Percentiles rank a stretch among this genome's conserved stretches.
These are phyloP conservation scores for Chelmon rostratus DNA, from an alignment of 2,797 vertebrate genomes.

Conservation along the genomic window DNA sequence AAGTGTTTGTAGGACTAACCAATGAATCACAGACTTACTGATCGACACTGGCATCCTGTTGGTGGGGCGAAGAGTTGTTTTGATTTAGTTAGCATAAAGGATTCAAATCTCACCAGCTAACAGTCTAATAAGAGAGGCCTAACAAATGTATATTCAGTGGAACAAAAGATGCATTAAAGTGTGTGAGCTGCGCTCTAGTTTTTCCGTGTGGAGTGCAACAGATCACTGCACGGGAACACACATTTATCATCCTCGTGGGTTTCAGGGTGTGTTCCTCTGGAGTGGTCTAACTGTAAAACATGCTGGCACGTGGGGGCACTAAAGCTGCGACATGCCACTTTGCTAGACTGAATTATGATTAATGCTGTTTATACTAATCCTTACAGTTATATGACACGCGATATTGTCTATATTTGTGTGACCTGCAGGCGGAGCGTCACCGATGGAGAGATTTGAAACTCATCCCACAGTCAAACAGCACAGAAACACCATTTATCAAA, in stretches of 20 bases:
- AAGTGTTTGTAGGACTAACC: not conserved
- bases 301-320: constrained; percentile 10
- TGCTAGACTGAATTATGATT: constrained; percentile 44
- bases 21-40: too few relatives aligned
- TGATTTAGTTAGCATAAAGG: not conserved
- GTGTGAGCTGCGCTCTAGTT: not conserved
- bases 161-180: not conserved
- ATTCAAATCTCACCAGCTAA: not conserved
- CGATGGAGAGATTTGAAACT: constrained; percentile 53
- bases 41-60: not conserved
- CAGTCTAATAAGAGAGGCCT: not conserved
- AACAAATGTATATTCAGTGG: not conserved
- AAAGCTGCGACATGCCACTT: not conserved
- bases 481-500: constrained; percentile 37
- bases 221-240: not conserved
- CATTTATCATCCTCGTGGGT: constrained; percentile 26
- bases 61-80: not conserved
- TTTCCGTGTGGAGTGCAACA: not conserved
- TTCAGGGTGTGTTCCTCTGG: constrained; percentile 45
- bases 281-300: constrained; percentile 38
- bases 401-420: constrained; percentile 13
- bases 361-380: constrained; percentile 44
- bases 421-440: constrained; percentile 52
- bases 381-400: not conserved
- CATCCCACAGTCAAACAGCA: constrained; percentile 34